Evolutionary conservation across 2,797 vertebrate genomes (phyloP), one percentile per base, ranked within the genome.

Genomic region (Ceryle rudis): DNA sequence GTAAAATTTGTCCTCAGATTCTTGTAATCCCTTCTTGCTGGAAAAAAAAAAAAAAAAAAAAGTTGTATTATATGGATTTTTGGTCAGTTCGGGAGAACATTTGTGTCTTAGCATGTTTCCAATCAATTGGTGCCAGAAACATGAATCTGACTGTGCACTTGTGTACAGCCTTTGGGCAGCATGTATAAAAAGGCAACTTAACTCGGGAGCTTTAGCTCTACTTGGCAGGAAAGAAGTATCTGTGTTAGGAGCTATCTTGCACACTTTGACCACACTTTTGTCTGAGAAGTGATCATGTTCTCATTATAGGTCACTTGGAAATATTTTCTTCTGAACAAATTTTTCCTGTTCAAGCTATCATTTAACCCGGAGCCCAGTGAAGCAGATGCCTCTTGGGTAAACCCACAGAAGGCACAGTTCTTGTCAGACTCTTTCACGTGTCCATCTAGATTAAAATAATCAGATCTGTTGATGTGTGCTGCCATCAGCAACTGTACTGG

Each of bases 381-480:
- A 60, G 73, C 41, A 75, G 64, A 85, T 89, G 93, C 57, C 60
- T 70, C 74, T 44, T 31, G 73, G 86, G 91, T 35, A 49, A 73
- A 84, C 49, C 73, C 77, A 47, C 54, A 75, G 85, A 58, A 83
- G 80, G 70, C 52, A 17, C 52, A 54, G 20, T 46, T 81, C 70
- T 67, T 62, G 71, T 86, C 74, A 73, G 39, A 28, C 9, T 44
- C n/a, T 37, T 66, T 70, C 39, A 20, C 2, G 0, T 80, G 61
- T 71, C 54, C n/a, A 21, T 20, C 72, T 80, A 15, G 37, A 69
- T 95, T 71, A 79, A 92, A 92, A 90, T 77, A 85, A 89, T 64
- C 69, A 47, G 57, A 81, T 80, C 61, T n/a, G 22, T 58, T 60
- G 60, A 55, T 52, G 33, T 54, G 60, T 90, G 86, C 70, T 94